Base-by-base conservation (phyloP, 37 sponge, comb jelly and placozoan species). In the Hexactinellida sp. region DNA sequence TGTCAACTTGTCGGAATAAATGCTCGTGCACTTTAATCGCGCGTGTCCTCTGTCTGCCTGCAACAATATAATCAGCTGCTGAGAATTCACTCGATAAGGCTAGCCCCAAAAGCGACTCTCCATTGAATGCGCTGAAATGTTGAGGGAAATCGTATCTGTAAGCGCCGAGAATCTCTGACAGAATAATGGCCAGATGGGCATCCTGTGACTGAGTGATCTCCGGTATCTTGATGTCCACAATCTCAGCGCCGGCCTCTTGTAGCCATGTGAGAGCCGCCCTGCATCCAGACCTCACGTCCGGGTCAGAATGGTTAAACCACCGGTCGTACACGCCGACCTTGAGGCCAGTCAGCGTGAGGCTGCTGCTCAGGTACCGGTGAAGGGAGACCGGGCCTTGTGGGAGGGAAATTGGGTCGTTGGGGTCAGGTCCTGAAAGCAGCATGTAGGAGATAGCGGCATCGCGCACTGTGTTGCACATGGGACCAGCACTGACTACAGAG, bases 151-250 rank as follows among this genome's bases (percentile, higher is more conserved):
- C 92, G 21, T 71, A 23, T 1, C 83, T 63, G 19, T 90, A 54
- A 36, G 37, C 54, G 30, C 32, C 87, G 21, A 54, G 52, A 83
- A 90, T 85, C 87, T 94, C 94, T n/a, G 89, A 52, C 24, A 54
- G 24, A 37, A 94, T 91, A 28, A 86, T 83, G 28, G 87, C 82
- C 0, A 89, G 37, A 38, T 91, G 92, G 24, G 91, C 93, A 30
- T 92, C 38, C 0, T 94, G 88, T 16, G 85, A 55, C 37, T 92
- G 85, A 38, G 92, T 90, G 36, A 94, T 76, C 82, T 94, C 95
- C 19, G 93, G 93, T 23, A 94, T 94, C 24, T 54, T 38, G 10
- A 94, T 92, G 32, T 87, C 85, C 36, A 89, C 82, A 13, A 94
- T 37, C 38, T 88, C 87, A 0, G 91, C 93, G 28, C 91, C 93